Conservation (phyloP, 2,888 invertebrate species). For the Chydorus sphaericus region DNA sequence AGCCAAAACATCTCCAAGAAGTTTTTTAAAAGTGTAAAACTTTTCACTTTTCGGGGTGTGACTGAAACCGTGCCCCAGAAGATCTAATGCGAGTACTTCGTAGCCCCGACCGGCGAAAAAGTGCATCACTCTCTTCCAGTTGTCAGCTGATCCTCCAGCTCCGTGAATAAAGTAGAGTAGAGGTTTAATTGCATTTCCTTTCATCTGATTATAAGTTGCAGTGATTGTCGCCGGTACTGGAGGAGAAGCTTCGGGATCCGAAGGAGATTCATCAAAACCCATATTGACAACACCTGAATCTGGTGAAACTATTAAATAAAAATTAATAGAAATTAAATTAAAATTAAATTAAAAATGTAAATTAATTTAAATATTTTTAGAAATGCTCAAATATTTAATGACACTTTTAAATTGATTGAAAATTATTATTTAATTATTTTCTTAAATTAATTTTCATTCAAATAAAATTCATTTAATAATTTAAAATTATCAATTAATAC, state of each 20-base stretch:
- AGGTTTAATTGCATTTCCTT: constrained; percentile 27
- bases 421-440: too few relatives aligned
- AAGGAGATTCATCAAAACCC: constrained; percentile 8
- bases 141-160: constrained; percentile 46
- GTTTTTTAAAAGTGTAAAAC: constrained; percentile 43
- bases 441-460: too few relatives aligned
- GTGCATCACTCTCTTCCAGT: constrained; percentile 43
- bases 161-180: constrained; percentile 48
- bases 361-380: too few relatives aligned
- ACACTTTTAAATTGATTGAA: too few relatives aligned
- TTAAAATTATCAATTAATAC: too few relatives aligned
- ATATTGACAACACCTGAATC: constrained; percentile 10
- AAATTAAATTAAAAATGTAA: too few relatives aligned
- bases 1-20: constrained; percentile 40
- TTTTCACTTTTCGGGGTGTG: constrained; percentile 39
- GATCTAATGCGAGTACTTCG: constrained; percentile 48
- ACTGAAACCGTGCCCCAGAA: constrained; percentile 51
- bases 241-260: constrained; percentile 4
- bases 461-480: too few relatives aligned
- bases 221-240: not conserved
- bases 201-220: not conserved
- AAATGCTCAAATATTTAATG: too few relatives aligned
- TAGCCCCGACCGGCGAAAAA: constrained; percentile 42
- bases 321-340: too few relatives aligned
- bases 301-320: too few relatives aligned